Conservation (phyloP, 2,888 invertebrate species). For the Drosophila mimetica region DNA sequence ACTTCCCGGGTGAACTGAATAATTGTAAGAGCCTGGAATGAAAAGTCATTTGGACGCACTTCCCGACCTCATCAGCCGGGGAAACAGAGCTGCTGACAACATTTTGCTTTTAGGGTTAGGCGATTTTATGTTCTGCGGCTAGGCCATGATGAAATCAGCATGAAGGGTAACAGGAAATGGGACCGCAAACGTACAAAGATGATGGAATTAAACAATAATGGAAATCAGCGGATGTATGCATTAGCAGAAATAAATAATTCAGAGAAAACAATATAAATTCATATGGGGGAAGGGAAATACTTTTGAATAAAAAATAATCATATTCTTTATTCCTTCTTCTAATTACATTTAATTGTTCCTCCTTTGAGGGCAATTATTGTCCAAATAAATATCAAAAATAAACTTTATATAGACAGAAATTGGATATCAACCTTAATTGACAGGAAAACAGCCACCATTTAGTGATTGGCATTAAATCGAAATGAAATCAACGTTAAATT, state of each 20-base stretch:
- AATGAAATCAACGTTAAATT: constrained; percentile 15
- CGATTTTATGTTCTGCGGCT: constrained; percentile 44
- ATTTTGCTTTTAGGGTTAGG: constrained; percentile 56
- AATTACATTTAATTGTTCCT: not conserved
- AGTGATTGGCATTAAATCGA: not conserved
- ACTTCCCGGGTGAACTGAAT: constrained; percentile 13
- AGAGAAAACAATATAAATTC: not conserved
- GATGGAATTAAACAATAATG: constrained; percentile 21
- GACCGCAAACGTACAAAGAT: not conserved
- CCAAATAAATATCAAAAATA: not conserved
- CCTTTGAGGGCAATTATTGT: not conserved
- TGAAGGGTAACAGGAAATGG: not conserved
- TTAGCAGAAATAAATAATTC: constrained; percentile 20
- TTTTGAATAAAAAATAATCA: no score
- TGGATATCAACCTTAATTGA: constrained; percentile 9
- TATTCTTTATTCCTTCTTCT: not conserved
- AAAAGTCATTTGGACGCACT: constrained; percentile 47
- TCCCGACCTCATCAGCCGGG: constrained; percentile 38
- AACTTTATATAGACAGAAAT: not conserved
- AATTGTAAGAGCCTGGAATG: constrained; percentile 27
- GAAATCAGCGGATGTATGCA: constrained; percentile 5
- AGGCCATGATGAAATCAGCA: not conserved
- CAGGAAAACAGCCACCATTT: not conserved
- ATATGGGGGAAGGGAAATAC: not conserved
- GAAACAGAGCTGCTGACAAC: constrained; percentile 38